These are phyloP conservation scores for Lates japonicus DNA, from an alignment of 2,797 vertebrate species.

Conservation along the genomic window DNA sequence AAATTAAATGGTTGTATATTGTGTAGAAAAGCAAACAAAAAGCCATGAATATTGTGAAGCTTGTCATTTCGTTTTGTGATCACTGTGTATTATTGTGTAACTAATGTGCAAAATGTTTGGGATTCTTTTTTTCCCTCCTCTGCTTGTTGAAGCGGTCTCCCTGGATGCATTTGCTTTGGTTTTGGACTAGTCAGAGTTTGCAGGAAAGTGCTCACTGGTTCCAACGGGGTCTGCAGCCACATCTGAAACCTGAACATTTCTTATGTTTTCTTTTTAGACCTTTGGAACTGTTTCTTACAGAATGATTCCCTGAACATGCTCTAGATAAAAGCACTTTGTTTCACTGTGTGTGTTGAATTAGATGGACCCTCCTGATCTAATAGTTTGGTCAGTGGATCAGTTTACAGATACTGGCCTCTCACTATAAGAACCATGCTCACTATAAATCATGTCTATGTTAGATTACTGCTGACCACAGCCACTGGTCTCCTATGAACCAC, in stretches of 20 bases:
- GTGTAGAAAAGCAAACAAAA: slow-evolving; percentile 93
- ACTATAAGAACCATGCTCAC: not conserved
- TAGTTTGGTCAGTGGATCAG: not conserved
- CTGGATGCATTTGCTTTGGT: slow-evolving; percentile 72
- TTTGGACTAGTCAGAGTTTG: slow-evolving; percentile 65
- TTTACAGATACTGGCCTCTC: not conserved
- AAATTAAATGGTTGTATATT: slow-evolving; percentile 94
- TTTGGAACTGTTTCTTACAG: not conserved
- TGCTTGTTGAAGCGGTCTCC: slow-evolving; percentile 75
- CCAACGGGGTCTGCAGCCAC: slow-evolving; percentile 34
- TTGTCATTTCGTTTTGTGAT: slow-evolving; percentile 96
- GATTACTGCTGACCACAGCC: not conserved
- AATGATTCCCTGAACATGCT: slow-evolving; percentile 28
- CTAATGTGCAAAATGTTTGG: slow-evolving; percentile 94
- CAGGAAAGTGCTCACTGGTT: slow-evolving; percentile 79
- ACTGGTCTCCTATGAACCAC: too few species aligned
- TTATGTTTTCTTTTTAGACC: not conserved
- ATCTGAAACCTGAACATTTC: not conserved
- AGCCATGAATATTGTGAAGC: slow-evolving; percentile 97
- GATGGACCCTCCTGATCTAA: not conserved
- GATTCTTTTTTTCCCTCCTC: slow-evolving; percentile 78
- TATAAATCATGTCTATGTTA: not conserved
- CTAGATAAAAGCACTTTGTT: slow-evolving; percentile 38
- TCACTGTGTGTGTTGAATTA: slow-evolving; percentile 10
- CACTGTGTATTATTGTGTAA: slow-evolving; percentile 91